Base-by-base conservation (phyloP, 1,140 invertebrate species). In the Caerostris extrusa region DNA sequence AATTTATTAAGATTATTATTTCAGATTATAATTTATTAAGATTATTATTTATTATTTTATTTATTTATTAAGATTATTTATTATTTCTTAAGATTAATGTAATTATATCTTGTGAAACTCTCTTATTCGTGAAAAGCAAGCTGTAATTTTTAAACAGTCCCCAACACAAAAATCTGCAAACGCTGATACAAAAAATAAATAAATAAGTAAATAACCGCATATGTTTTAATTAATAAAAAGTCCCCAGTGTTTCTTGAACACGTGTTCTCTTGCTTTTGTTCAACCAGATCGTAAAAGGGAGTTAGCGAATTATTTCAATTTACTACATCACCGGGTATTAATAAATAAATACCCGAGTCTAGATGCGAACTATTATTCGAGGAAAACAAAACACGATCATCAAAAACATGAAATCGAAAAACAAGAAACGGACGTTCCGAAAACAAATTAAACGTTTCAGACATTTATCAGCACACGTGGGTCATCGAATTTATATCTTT, bases 251-350 rank as follows among this genome's bases (percentile, higher is more conserved):
- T 34, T 34, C 34, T 34, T 77, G 71, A 50, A 77, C 71, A 34
- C 53, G 71, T 77, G 34, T 12, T 10, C 71, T 3, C 71, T 34
- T 12, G 14, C 34, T 77, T 3, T 67, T 50, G 71, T 77, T 77
- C 14, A 34, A 10, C 50, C 71, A 77, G 53, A 77, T 77, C 71
- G 34, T 77, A 77, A 77, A 77, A 77, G 34, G 34, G 50, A 77
- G 71, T 77, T 77, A 77, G 53, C 71, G 71, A 77, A 77, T 77
- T 77, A 77, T 50, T 77, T 77, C 8, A 77, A 53, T 77, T 19
- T 77, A 77, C 19, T 77, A 77, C 71, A 77, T 77, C 71, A 77
- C 71, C 53, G 71, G 7, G 10, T 77, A 77, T 77, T 50, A 77
- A 77, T 77, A 77, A 77, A 34, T 34, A 34, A 77, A 12, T 67